These are phyloP conservation scores for Melitaea cinxia DNA, from an alignment of 1,140 invertebrate genomes.

Conservation along the genomic window DNA sequence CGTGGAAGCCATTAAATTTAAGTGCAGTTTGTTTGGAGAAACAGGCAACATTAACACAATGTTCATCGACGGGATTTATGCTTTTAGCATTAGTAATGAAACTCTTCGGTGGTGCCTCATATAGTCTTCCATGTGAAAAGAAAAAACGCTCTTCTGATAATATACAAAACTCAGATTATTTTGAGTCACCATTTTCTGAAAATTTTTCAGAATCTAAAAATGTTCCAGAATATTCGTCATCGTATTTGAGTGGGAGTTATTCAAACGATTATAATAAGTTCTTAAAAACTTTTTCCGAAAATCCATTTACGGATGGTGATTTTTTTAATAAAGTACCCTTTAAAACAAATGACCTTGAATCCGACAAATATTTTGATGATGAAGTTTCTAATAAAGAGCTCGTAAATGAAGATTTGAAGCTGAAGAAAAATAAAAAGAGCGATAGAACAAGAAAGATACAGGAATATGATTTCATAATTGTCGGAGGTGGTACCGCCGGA, in stretches of 20 bases:
- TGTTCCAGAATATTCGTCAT: too few species aligned
- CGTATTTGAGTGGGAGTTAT: neutral
- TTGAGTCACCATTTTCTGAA: neutral
- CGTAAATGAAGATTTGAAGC: neutral
- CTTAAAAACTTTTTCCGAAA: neutral
- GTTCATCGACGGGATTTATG: slow-evolving; percentile 81
- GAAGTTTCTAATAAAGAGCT: neutral
- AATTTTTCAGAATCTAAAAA: neutral
- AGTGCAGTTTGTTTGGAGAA: slow-evolving; percentile 77
- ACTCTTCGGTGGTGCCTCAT: slow-evolving; percentile 81
- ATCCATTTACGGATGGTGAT: neutral
- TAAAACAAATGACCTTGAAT: neutral
- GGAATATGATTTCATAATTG: slow-evolving; percentile 68
- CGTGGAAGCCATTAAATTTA: slow-evolving; percentile 83
- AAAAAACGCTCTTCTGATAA: neutral
- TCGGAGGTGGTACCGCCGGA: slow-evolving; percentile 70
- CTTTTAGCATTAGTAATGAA: slow-evolving; percentile 82
- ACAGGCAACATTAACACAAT: slow-evolving; percentile 80
- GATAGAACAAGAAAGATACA: neutral
- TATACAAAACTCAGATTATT: neutral
- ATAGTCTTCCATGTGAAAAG: slow-evolving; percentile 30
- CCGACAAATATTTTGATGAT: neutral
- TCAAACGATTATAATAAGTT: neutral
- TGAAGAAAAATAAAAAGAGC: neutral
- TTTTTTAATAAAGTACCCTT: neutral